These are phyloP conservation scores for Drosophila melanocephala DNA, from an alignment of 2,888 invertebrate genomes.

Conservation along the genomic window DNA sequence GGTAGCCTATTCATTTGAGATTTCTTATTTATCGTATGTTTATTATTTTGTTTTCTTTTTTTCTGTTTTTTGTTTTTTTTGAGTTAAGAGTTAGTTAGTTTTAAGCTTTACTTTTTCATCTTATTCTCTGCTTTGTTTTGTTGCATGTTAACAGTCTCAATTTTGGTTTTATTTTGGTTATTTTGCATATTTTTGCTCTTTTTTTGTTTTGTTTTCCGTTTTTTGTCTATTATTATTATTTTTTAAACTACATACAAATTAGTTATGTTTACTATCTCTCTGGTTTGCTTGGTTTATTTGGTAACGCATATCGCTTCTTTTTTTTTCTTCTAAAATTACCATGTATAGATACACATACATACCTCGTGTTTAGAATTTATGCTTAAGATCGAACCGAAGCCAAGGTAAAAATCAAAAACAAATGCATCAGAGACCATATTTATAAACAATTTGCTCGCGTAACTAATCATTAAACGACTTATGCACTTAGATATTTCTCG, in stretches of 20 bases:
- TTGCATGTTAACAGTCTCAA: conserved; percentile 76
- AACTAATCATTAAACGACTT: conserved; percentile 54
- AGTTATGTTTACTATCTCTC: conserved; percentile 60
- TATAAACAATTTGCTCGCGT: conserved; percentile 56
- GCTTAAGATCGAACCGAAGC: conserved; percentile 48
- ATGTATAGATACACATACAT: conserved; percentile 53
- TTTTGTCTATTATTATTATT: conserved; percentile 47
- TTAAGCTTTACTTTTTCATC: conserved; percentile 46
- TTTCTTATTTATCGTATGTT: conserved; percentile 36
- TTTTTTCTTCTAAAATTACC: conserved; percentile 56
- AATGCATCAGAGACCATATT: conserved; percentile 26
- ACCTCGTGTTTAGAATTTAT: conserved; percentile 44
- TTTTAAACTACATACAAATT: conserved; percentile 70
- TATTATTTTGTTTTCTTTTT: conserved; percentile 15
- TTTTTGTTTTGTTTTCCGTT: conserved; percentile 51
- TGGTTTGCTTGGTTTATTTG: conserved; percentile 52
- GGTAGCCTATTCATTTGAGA: conserved; percentile 73
- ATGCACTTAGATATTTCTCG: conserved; percentile 32
- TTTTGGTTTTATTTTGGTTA: conserved; percentile 70
- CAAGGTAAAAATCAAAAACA: conserved; percentile 38
- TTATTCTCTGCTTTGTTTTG: conserved; percentile 56
- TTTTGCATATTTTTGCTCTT: conserved; percentile 72
- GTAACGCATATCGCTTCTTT: neutral
- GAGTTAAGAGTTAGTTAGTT: conserved; percentile 55
- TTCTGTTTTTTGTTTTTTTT: conserved; percentile 32